Percentiles rank a stretch among this genome's conserved stretches.
These are phyloP conservation scores for Virgularia gustaviana DNA, from an alignment of 92 coral and sea anemone species.

Conservation along the genomic window DNA sequence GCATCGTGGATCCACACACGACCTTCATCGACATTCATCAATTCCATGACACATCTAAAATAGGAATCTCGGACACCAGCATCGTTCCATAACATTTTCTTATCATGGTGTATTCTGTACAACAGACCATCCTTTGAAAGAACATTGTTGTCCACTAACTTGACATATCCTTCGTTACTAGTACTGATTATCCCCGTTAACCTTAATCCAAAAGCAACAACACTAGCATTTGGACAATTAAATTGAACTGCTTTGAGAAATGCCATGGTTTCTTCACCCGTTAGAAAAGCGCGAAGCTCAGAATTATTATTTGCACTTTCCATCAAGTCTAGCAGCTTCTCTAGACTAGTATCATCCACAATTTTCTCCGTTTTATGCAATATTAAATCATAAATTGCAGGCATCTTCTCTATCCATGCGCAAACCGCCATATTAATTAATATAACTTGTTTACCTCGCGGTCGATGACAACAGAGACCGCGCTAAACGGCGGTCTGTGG, in stretches of 20 bases:
- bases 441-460: too few species aligned
- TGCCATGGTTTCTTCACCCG: constrained; percentile 29
- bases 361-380: constrained; percentile 63
- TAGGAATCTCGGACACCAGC: constrained; percentile 72
- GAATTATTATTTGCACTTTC: constrained; percentile 45
- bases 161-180: constrained; percentile 34
- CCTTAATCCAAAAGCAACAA: constrained; percentile 65
- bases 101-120: constrained; percentile 26
- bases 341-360: constrained; percentile 92
- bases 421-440: too few species aligned
- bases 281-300: constrained; percentile 30
- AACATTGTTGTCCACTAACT: constrained; percentile 39
- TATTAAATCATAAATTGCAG: constrained; percentile 62
- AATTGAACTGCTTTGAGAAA: constrained; percentile 54
- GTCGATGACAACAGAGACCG: too few species aligned
- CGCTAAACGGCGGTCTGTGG: too few species aligned
- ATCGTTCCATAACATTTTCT: constrained; percentile 58
- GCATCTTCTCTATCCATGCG: constrained; percentile 36
- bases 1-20: constrained; percentile 52
- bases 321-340: constrained; percentile 70
- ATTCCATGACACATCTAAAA: constrained; percentile 53
- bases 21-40: constrained; percentile 58
- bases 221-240: constrained; percentile 13
- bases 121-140: constrained; percentile 24
- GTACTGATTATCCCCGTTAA: constrained; percentile 63